Conservation (phyloP, 2,888 invertebrate genomes). For the Caradrina clavipalpis region DNA sequence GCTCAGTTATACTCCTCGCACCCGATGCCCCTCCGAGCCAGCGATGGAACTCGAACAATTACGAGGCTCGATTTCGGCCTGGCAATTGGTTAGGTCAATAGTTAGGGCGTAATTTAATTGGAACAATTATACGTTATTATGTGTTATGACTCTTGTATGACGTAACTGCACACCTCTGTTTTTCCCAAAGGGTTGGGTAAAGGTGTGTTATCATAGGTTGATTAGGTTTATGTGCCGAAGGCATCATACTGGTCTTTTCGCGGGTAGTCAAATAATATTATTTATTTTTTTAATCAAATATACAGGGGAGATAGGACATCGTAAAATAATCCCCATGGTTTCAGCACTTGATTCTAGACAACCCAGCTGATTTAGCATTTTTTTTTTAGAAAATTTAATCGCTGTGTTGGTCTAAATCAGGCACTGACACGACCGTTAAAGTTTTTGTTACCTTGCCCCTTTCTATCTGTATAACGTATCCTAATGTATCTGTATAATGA, state of each 20-base stretch:
- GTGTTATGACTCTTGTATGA: slow-evolving; percentile 18
- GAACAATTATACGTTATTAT: slow-evolving; percentile 23
- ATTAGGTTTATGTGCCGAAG: not conserved
- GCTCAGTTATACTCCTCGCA: not conserved
- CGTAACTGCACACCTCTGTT: slow-evolving; percentile 6
- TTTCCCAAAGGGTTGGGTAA: slow-evolving; percentile 15
- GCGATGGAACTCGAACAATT: slow-evolving; percentile 44
- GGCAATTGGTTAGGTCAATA: slow-evolving; percentile 11
- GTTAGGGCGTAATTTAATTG: slow-evolving; percentile 26
- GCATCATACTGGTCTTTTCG: not conserved
- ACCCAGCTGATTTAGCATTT: no score
- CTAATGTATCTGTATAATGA: no score
- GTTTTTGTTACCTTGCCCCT: no score
- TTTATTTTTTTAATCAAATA: no score
- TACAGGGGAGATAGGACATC: no score
- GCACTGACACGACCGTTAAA: no score
- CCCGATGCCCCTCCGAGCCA: slow-evolving; percentile 1
- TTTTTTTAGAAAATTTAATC: no score
- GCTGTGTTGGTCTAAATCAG: no score
- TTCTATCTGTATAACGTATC: no score
- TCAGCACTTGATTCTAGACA: no score
- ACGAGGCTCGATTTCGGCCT: slow-evolving; percentile 7
- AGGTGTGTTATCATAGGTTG: slow-evolving; percentile 30
- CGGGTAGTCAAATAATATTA: not conserved
- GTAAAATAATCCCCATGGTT: no score